phyloP scores from a whole-genome alignment of 2,888 invertebrate genomes.

The Ectobius pallidus region DNA sequence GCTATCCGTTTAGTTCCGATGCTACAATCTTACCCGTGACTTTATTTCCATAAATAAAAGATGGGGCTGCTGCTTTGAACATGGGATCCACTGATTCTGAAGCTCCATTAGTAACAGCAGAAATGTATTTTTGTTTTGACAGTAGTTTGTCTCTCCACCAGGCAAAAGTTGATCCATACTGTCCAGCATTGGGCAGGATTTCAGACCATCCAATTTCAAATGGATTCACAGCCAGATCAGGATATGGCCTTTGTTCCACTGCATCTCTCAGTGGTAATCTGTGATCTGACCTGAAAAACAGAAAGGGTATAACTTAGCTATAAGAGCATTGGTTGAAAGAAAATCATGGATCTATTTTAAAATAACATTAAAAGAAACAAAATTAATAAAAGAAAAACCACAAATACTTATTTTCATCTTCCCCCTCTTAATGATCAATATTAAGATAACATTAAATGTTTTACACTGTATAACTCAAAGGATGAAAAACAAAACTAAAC shows the following conservation, averaged over 20 bases:
- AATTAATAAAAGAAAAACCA: not conserved
- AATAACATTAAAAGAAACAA: not conserved
- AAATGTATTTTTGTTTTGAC: constrained; percentile 2
- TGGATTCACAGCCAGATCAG: constrained; percentile 46
- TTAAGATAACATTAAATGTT: not conserved
- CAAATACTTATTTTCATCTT: not conserved
- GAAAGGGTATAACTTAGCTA: not conserved
- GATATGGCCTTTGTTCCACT: constrained; percentile 61
- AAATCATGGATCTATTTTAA: not conserved
- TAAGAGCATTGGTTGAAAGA: not conserved
- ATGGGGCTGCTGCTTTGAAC: not conserved
- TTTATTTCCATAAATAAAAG: constrained; percentile 34
- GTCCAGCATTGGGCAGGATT: constrained; percentile 3
- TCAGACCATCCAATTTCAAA: constrained; percentile 40
- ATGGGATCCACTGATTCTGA: not conserved
- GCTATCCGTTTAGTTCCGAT: too few relatives aligned
- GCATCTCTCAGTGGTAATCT: constrained; percentile 72
- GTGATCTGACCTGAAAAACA: constrained; percentile 17
- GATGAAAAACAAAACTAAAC: too few relatives aligned
- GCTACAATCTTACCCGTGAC: constrained; percentile 24
- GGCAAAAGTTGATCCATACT: constrained; percentile 23
- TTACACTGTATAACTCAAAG: too few relatives aligned
- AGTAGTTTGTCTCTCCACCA: constrained; percentile 28
- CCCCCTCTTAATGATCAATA: not conserved
- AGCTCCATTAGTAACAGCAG: not conserved